Conservation (phyloP, 2,888 invertebrate species). For the Aphodius granarius region DNA sequence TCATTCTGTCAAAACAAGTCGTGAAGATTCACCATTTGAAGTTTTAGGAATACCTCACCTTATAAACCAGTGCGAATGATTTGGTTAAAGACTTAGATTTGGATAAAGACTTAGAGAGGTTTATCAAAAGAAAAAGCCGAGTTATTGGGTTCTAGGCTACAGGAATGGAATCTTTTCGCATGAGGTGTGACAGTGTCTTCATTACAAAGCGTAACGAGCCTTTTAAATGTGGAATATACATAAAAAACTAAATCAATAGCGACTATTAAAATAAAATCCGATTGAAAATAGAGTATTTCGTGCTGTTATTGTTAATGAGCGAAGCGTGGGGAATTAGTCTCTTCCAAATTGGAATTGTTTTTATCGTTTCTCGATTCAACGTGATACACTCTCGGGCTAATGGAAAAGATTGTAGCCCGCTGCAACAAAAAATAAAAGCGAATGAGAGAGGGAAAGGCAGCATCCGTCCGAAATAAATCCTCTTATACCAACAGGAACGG, state of each 20-base stretch:
- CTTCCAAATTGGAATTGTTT: constrained; percentile 4
- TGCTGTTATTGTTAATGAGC: background rate
- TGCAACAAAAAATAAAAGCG: background rate
- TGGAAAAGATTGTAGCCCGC: constrained; percentile 2
- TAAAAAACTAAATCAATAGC: background rate
- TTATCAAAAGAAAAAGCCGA: too few species aligned
- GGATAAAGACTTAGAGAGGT: too few species aligned
- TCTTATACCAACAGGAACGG: constrained; percentile 2
- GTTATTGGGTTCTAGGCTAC: too few species aligned
- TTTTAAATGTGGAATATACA: background rate
- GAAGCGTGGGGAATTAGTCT: background rate
- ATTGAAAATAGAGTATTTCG: background rate
- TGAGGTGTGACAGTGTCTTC: too few species aligned
- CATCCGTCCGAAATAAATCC: constrained; percentile 12
- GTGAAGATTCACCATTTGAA: too few species aligned
- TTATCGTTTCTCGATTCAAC: background rate
- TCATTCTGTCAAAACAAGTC: too few species aligned
- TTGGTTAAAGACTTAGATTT: too few species aligned
- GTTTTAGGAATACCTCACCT: too few species aligned
- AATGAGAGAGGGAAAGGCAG: background rate
- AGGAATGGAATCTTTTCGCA: too few species aligned
- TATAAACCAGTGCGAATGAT: too few species aligned
- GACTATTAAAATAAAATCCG: background rate
- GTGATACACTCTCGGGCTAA: background rate
- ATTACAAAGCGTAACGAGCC: background rate